phyloP scores from a whole-genome alignment of 2,888 invertebrate species.

The Uloborus plumipes region DNA sequence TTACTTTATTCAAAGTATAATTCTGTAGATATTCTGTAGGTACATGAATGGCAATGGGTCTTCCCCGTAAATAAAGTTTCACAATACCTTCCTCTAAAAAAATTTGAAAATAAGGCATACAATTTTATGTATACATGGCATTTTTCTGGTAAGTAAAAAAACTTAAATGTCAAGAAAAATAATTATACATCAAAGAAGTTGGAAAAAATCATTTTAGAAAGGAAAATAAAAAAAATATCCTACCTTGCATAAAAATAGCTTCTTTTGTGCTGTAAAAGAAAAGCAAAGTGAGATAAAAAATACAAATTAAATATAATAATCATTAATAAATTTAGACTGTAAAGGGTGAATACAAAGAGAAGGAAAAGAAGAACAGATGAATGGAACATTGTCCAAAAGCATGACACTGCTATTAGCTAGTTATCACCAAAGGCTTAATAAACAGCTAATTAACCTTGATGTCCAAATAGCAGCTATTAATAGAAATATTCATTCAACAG shows the following conservation, averaged over 20 bases:
- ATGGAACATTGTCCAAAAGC: too few species aligned
- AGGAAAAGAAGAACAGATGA: too few species aligned
- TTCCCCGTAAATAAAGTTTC: slow-evolving; percentile 86
- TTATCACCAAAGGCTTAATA: too few species aligned
- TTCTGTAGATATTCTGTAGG: slow-evolving; percentile 80
- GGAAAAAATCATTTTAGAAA: neutral
- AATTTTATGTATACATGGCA: neutral
- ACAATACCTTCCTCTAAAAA: slow-evolving; percentile 83
- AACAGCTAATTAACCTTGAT: too few species aligned
- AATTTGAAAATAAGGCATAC: neutral
- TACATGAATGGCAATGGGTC: slow-evolving; percentile 84
- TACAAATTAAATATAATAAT: neutral
- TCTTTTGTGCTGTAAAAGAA: slow-evolving; percentile 81
- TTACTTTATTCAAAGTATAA: slow-evolving; percentile 83
- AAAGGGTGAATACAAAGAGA: too few species aligned
- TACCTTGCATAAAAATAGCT: slow-evolving; percentile 82
- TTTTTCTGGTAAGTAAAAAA: neutral
- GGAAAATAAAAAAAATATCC: slow-evolving; percentile 17
- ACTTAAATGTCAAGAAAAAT: neutral
- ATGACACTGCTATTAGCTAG: too few species aligned
- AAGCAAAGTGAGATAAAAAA: slow-evolving; percentile 56
- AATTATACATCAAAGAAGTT: neutral
- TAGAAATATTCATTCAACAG: too few species aligned
- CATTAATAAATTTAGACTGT: too few species aligned
- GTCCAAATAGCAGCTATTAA: too few species aligned